Conservation (phyloP, 2,888 invertebrate species). For the Unio delphinus region DNA sequence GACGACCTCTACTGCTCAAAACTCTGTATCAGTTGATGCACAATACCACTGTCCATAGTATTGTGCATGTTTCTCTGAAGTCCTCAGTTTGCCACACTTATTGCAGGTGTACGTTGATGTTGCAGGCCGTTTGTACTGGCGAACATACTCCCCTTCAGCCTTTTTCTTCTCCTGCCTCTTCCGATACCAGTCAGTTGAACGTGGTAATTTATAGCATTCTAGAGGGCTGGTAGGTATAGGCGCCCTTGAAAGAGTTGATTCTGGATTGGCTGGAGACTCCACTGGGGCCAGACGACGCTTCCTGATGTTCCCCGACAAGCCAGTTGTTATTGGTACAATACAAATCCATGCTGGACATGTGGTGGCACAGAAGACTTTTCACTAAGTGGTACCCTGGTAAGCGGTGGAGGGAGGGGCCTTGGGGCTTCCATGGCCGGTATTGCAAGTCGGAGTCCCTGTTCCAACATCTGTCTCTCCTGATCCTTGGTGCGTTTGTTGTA, state of each 20-base stretch:
- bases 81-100: conserved; percentile 9
- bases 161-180: conserved; percentile 5
- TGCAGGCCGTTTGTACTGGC: not conserved
- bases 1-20: too few relatives aligned
- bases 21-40: too few relatives aligned
- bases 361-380: conserved; percentile 5
- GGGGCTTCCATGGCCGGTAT: conserved; percentile 9
- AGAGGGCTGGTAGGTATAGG: not conserved
- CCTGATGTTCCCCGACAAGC: conserved; percentile 1
- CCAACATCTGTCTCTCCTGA: conserved; percentile 18
- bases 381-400: not conserved
- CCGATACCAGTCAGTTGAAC: conserved; percentile 11
- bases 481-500: conserved; percentile 6
- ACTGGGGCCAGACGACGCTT: not conserved
- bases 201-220: too few relatives aligned
- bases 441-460: conserved; percentile 14
- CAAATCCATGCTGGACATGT: conserved; percentile 7
- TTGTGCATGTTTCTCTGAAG: not conserved
- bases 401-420: conserved; percentile 3
- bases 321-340: conserved; percentile 4
- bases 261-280: conserved; percentile 1
- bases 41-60: too few relatives aligned
- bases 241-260: not conserved
- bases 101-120: conserved; percentile 6
- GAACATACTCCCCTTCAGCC: conserved; percentile 6